A percentile compares a stretch with the other conserved stretches of the same genome.
Evolutionary conservation across 2,113 vertebrate species (phyloP).

Genomic region (Phylloscopus trochilus): DNA sequence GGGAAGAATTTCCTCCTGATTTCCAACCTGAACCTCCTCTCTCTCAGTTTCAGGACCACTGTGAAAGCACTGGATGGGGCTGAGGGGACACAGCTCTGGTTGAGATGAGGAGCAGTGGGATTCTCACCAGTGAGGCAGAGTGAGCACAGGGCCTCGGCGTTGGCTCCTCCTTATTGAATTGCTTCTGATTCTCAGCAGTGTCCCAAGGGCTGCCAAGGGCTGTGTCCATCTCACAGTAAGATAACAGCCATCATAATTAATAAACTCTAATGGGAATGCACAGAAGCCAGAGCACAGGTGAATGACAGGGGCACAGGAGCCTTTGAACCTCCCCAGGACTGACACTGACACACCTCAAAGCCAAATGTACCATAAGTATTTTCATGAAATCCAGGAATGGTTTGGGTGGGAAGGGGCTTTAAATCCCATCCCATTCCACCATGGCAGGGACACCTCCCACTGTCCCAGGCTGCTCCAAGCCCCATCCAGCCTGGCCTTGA

Average conservation of each 20-base stretch:
- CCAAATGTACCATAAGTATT: neutral
- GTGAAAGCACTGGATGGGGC: neutral
- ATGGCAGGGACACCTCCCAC: neutral
- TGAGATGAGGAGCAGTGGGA: neutral
- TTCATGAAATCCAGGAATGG: neutral
- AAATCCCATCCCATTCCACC: neutral
- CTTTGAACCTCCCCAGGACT: neutral
- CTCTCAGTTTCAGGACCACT: neutral
- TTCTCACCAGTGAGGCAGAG: neutral
- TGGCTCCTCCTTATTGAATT: conserved; percentile 5
- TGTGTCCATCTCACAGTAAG: neutral
- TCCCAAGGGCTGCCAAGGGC: neutral
- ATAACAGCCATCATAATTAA: conserved; percentile 33
- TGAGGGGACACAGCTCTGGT: fast-evolving
- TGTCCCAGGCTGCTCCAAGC: fast-evolving
- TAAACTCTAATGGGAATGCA: conserved; percentile 28
- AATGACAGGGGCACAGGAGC: neutral
- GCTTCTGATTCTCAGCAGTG: neutral
- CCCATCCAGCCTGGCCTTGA: neutral
- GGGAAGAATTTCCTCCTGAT: neutral
- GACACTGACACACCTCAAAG: neutral
- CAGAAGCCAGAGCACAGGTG: conserved; percentile 50
- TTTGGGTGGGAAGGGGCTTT: neutral
- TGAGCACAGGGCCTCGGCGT: neutral
- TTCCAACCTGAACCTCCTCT: neutral